phyloP scores from a whole-genome alignment of 2,113 vertebrate species.

The Ardeotis arabs region DNA sequence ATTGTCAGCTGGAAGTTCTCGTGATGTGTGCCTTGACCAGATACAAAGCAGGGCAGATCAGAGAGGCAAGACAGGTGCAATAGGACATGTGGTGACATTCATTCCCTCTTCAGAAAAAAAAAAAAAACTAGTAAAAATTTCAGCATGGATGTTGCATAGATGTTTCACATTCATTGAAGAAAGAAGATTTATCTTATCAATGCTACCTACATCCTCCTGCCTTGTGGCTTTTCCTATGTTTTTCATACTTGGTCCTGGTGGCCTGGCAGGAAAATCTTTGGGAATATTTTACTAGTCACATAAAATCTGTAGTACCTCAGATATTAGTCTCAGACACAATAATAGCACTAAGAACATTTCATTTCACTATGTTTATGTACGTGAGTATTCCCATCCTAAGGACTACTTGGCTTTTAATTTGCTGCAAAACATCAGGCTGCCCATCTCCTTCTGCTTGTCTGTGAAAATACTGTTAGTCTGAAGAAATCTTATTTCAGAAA shows the following conservation, averaged over 20 bases:
- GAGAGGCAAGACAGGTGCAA: neutral
- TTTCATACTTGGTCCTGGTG: neutral
- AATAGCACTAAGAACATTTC: accelerated
- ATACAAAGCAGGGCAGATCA: neutral
- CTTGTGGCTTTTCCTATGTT: neutral
- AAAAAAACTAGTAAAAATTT: neutral
- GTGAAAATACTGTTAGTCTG: neutral
- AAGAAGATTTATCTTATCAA: neutral
- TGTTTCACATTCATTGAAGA: neutral
- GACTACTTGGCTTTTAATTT: neutral
- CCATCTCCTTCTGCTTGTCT: neutral
- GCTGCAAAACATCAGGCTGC: neutral
- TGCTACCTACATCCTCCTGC: neutral
- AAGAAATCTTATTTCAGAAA: neutral
- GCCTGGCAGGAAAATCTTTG: neutral
- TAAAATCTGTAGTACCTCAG: neutral
- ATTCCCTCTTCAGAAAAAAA: neutral
- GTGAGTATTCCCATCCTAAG: neutral
- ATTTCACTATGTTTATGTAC: neutral
- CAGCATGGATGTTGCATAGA: neutral
- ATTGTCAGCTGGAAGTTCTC: neutral
- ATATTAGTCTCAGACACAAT: neutral
- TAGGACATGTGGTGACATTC: neutral
- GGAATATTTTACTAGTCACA: neutral
- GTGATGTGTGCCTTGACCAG: neutral